Conservation (phyloP, 2,797 vertebrate genomes). For the Tiaroga cobitis region DNA sequence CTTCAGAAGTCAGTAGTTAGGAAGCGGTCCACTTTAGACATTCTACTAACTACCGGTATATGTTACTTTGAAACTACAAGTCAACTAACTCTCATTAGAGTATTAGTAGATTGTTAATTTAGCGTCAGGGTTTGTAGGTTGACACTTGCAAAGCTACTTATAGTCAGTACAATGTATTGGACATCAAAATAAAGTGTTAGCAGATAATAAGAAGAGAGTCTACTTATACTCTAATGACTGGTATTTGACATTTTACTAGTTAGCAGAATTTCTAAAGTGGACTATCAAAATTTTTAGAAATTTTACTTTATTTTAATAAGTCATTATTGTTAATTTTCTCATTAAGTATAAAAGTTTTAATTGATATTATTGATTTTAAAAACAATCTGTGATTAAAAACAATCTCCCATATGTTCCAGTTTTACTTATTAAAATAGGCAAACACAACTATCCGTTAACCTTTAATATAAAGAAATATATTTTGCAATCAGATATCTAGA, state of each 20-base stretch:
- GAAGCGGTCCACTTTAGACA: not conserved
- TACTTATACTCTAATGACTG: not conserved
- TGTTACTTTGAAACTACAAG: not conserved
- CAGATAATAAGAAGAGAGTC: not conserved
- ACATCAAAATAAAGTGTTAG: not conserved
- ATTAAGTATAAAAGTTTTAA: not conserved
- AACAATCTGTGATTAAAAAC: not conserved
- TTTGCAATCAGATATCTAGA: not conserved
- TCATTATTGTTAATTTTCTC: not conserved
- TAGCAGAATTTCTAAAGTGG: not conserved
- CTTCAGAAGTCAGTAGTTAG: not conserved
- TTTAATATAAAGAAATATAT: not conserved
- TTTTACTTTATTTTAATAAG: not conserved
- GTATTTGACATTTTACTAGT: not conserved
- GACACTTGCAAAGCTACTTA: not conserved
- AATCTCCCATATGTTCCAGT: not conserved
- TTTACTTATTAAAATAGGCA: not conserved
- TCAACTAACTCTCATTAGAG: not conserved
- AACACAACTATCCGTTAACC: not conserved
- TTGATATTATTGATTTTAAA: not conserved
- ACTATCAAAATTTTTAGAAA: not conserved
- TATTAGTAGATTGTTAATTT: not conserved
- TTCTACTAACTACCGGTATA: not conserved
- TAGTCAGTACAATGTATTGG: not conserved
- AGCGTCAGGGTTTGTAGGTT: not conserved